Evolutionary conservation across 1,140 invertebrate species (phyloP).

Genomic region (Dolichoris vasculosae): DNA sequence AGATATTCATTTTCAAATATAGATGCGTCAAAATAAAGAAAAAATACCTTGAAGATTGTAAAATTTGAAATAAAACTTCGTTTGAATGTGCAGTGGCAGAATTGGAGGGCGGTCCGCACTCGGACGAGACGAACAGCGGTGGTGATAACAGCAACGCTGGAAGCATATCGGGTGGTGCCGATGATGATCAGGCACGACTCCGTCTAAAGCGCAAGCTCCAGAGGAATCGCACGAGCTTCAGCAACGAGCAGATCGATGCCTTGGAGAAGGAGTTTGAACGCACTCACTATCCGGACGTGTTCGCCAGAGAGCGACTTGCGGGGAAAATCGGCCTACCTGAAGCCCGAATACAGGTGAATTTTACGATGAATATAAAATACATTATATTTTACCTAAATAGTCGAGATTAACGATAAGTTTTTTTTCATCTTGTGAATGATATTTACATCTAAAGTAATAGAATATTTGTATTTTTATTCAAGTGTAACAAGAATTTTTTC

Average conservation of each 20-base stretch:
- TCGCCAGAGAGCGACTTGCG: conserved; percentile 95
- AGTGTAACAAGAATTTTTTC: too few relatives aligned
- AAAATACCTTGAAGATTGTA: background rate
- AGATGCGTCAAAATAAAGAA: too few relatives aligned
- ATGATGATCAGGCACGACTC: conserved; percentile 89
- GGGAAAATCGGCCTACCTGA: conserved; percentile 97
- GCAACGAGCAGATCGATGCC: conserved; percentile 98
- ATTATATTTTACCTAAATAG: too few relatives aligned
- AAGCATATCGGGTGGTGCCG: conserved; percentile 77
- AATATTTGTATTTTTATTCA: too few relatives aligned
- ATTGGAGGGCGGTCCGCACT: conserved; percentile 79
- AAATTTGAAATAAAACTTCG: background rate
- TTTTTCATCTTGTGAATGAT: too few relatives aligned
- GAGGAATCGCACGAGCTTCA: conserved; percentile 98
- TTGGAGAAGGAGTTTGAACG: conserved; percentile 96
- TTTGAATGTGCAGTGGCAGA: conserved; percentile 59
- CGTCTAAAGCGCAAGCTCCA: conserved; percentile 97
- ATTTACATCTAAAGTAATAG: too few relatives aligned
- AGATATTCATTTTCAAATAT: too few relatives aligned
- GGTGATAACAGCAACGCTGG: conserved; percentile 87
- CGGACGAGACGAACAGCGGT: conserved; percentile 85
- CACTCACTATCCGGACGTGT: conserved; percentile 95
- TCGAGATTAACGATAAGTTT: too few relatives aligned
- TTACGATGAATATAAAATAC: background rate
- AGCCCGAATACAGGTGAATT: conserved; percentile 94